phyloP scores from a whole-genome alignment of 2,113 vertebrate species.

The Pterocles orientalis region DNA sequence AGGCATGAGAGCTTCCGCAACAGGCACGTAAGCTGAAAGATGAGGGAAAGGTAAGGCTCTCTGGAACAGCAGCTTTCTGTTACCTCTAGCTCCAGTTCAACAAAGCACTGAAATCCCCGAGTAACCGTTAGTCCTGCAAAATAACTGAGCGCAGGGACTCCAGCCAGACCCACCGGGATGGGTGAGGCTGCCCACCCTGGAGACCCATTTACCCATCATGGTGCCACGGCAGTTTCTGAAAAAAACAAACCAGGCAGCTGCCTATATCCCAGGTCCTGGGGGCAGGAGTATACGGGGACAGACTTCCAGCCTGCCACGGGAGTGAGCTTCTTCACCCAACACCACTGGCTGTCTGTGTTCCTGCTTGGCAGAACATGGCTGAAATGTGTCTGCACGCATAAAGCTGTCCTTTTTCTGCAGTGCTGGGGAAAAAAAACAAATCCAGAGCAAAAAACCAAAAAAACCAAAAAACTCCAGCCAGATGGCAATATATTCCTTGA shows the following conservation, averaged over 20 bases:
- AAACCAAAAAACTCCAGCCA: neutral
- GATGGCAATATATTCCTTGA: conserved; percentile 32
- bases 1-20: neutral
- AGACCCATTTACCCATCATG: neutral
- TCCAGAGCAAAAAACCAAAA: neutral
- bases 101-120: neutral
- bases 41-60: neutral
- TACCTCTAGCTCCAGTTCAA: neutral
- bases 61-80: neutral
- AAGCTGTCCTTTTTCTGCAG: neutral
- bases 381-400: neutral
- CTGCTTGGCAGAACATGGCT: neutral
- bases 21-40: neutral
- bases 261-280: neutral
- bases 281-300: neutral
- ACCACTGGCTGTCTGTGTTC: accelerated
- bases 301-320: neutral
- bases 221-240: neutral
- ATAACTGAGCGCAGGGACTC: neutral
- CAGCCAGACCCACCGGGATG: neutral
- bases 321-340: neutral
- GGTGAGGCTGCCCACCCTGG: neutral
- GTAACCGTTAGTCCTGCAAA: neutral
- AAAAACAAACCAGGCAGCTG: neutral
- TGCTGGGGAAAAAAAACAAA: neutral